Conservation (phyloP, 2,113 vertebrate species). For the Oreochromis tanganicae region DNA sequence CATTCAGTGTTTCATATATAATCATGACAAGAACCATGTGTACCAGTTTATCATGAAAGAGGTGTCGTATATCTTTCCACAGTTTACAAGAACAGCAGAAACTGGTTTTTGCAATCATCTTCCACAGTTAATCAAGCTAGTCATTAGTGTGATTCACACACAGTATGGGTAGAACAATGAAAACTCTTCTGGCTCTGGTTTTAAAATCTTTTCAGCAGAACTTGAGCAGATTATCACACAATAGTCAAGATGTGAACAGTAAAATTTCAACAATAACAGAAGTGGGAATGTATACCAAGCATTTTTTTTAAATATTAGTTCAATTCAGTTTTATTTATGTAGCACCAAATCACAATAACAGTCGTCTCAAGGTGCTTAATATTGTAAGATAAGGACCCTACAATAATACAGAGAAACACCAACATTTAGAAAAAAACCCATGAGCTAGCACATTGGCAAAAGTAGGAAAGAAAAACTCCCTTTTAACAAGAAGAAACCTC, state of each 20-base stretch:
- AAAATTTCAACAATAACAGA: neutral
- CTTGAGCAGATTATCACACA: neutral
- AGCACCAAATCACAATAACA: neutral
- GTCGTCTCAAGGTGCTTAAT: neutral
- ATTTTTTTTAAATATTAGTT: neutral
- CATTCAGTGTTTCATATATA: neutral
- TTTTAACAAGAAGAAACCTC: neutral
- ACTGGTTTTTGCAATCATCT: neutral
- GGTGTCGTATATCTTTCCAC: neutral
- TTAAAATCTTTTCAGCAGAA: neutral
- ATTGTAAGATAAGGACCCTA: neutral
- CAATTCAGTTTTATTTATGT: neutral
- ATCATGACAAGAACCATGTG: neutral
- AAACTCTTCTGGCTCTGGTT: neutral
- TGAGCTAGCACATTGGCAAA: neutral
- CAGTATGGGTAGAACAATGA: neutral
- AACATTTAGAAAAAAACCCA: rapidly evolving
- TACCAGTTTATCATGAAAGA: neutral
- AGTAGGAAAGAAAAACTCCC: neutral
- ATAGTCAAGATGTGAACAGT: neutral
- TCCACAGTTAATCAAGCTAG: neutral
- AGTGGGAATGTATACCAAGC: neutral
- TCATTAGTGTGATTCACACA: neutral
- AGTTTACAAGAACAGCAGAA: neutral
- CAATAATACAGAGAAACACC: neutral